A percentile compares a stretch with the other conserved stretches of the same genome.
These are phyloP conservation scores for Zoanthus solanderi DNA, from an alignment of 92 coral and sea anemone genomes.

Conservation along the genomic window DNA sequence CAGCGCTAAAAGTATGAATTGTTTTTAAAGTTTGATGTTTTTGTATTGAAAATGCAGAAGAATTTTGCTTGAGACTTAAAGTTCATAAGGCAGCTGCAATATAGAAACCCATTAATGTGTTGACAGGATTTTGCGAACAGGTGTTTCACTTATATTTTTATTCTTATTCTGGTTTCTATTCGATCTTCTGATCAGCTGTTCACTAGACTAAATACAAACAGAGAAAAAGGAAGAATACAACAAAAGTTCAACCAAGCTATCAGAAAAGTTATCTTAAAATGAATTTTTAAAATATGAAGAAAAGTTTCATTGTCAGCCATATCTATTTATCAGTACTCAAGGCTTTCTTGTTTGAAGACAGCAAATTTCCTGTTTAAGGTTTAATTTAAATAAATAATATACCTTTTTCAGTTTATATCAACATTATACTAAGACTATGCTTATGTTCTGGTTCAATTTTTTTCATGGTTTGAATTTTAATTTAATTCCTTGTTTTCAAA, in stretches of 20 bases:
- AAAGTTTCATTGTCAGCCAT: background rate
- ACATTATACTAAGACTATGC: background rate
- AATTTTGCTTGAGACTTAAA: background rate
- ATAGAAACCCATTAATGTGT: slow-evolving; percentile 32
- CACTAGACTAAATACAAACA: background rate
- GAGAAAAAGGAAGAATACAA: background rate
- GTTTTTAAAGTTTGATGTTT: slow-evolving; percentile 3
- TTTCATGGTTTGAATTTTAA: background rate
- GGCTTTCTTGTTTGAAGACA: background rate
- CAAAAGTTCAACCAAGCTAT: background rate
- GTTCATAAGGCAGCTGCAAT: slow-evolving; percentile 6
- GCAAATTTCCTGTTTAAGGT: background rate
- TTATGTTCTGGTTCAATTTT: too few relatives aligned
- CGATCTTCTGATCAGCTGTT: too few relatives aligned
- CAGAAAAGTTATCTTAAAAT: background rate
- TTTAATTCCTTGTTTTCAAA: too few relatives aligned
- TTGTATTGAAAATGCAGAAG: background rate
- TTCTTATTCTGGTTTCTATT: background rate
- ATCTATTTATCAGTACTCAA: background rate
- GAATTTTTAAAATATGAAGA: background rate
- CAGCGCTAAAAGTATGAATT: too few relatives aligned
- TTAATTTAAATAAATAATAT: background rate
- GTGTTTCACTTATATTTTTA: slow-evolving; percentile 8
- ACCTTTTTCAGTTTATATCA: background rate
- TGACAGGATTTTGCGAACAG: slow-evolving; percentile 3